phyloP scores from a whole-genome alignment of 30 jellyfish, hydroid and myxozoan genomes.

The Mastigias papua region DNA sequence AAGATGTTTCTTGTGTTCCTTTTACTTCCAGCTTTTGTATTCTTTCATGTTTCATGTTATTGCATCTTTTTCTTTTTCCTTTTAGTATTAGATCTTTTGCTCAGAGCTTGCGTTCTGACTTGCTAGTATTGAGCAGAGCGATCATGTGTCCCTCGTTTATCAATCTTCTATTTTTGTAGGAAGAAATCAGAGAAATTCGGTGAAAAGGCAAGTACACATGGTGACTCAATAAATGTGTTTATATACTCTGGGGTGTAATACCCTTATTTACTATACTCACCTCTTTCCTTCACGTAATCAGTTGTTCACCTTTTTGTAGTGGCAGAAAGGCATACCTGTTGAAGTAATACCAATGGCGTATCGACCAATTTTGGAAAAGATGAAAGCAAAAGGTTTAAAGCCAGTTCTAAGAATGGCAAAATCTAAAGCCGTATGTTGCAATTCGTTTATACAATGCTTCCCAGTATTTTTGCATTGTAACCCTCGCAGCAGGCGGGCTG shows the following conservation, averaged over 20 bases:
- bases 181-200: conserved; percentile 72
- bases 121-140: too few species aligned
- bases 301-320: conserved; percentile 39
- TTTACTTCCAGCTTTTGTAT: too few species aligned
- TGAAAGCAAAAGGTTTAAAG: conserved; percentile 51
- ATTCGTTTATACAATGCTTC: too few species aligned
- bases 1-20: too few species aligned
- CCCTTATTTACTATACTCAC: too few species aligned
- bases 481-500: too few species aligned
- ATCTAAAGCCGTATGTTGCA: conserved; percentile 89
- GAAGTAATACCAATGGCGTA: conserved; percentile 99
- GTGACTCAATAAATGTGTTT: not conserved
- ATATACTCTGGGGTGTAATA: not conserved
- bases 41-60: too few species aligned
- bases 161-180: conserved; percentile 16
- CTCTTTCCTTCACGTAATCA: not conserved
- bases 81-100: too few species aligned
- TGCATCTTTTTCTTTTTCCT: too few species aligned
- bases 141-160: too few species aligned
- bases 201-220: conserved; percentile 45
- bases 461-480: not conserved
- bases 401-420: conserved; percentile 96
- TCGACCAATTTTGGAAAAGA: conserved; percentile 69
- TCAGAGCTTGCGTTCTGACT: too few species aligned
- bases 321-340: conserved; percentile 96